phyloP scores from a whole-genome alignment of 2,113 vertebrate genomes.

The Rhynchopsitta pachyrhyncha region DNA sequence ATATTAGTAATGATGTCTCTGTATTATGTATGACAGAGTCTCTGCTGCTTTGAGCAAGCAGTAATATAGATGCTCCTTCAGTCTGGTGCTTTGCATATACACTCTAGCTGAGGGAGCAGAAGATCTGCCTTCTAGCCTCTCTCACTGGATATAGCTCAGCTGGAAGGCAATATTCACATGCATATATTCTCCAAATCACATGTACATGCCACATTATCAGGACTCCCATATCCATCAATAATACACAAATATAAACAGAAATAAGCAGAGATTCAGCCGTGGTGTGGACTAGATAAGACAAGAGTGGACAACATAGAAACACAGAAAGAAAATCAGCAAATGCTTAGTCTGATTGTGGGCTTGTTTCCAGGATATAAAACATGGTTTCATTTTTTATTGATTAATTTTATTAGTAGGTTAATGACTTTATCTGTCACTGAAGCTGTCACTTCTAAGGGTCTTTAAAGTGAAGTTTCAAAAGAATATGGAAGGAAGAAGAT shows the following conservation, averaged over 20 bases:
- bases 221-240: not conserved
- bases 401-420: not conserved
- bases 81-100: constrained; percentile 14
- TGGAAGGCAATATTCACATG: constrained; percentile 15
- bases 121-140: constrained; percentile 17
- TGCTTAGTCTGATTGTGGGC: not conserved
- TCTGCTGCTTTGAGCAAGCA: constrained; percentile 47
- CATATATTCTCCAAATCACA: constrained; percentile 23
- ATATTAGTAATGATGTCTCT: constrained; percentile 70
- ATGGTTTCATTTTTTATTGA: not conserved
- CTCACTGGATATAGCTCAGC: constrained; percentile 1
- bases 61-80: constrained; percentile 35
- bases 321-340: not conserved
- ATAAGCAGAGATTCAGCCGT: not conserved
- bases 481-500: not conserved
- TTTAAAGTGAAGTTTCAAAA: not conserved
- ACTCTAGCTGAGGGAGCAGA: not conserved
- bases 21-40: constrained; percentile 43
- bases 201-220: constrained; percentile 2
- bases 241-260: constrained; percentile 7
- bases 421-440: not conserved
- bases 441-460: not conserved
- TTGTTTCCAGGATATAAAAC: not conserved
- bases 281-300: not conserved
- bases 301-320: not conserved